These are phyloP conservation scores for Chloropsis hardwickii DNA, from an alignment of 2,113 vertebrate species.

Conservation along the genomic window DNA sequence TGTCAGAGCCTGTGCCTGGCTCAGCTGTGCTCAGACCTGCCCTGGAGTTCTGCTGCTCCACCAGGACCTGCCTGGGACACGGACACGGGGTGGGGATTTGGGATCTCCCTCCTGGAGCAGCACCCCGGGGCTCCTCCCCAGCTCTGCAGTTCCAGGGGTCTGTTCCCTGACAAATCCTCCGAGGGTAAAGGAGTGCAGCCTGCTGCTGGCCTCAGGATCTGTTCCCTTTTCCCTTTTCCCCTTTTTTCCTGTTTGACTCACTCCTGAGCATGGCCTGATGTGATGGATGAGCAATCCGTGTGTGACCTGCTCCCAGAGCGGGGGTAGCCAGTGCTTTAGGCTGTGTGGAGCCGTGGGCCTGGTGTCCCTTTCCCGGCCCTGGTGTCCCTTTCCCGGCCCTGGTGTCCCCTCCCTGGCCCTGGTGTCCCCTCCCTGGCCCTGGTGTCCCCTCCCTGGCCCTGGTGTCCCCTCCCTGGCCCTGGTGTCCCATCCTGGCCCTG, in stretches of 20 bases:
- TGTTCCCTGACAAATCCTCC: fast-evolving
- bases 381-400: neutral
- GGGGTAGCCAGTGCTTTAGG: fast-evolving
- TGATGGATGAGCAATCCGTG: neutral
- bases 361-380: neutral
- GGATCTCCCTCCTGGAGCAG: neutral
- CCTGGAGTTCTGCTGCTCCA: neutral
- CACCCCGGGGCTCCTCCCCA: neutral
- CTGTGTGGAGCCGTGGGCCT: neutral
- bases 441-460: neutral
- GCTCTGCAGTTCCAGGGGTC: neutral
- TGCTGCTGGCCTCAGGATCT: neutral
- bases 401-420: fast-evolving
- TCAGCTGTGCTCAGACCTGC: neutral
- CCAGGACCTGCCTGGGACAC: neutral
- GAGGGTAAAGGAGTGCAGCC: neutral
- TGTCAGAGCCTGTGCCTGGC: neutral
- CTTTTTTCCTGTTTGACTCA: fast-evolving
- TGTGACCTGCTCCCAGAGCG: fast-evolving
- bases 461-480: neutral
- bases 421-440: neutral
- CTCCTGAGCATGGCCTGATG: fast-evolving
- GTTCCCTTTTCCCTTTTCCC: no score
- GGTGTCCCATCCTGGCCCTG: no score
- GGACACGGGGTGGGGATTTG: neutral